A percentile compares a stretch with the other conserved stretches of the same genome.
Conservation (phyloP, 2,797 vertebrate genomes). For the Thaleichthys pacificus region DNA sequence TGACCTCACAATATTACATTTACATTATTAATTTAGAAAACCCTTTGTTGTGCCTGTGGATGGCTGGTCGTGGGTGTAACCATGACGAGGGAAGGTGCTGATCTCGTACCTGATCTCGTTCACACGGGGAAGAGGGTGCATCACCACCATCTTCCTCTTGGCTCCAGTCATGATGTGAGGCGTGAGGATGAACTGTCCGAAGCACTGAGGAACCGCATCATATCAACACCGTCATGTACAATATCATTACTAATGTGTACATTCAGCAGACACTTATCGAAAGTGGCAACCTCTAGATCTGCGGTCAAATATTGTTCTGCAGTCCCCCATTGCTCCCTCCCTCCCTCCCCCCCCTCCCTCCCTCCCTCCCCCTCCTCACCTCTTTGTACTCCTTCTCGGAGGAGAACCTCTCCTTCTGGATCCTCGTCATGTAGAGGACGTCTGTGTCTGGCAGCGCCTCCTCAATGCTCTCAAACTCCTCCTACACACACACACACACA, state of each 20-base stretch:
- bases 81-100: too few relatives aligned
- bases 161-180: constrained; percentile 98
- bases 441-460: constrained; percentile 92
- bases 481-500: constrained; percentile 71
- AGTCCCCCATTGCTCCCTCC: background rate
- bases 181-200: constrained; percentile 94
- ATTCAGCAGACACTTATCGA: too few relatives aligned
- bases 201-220: constrained; percentile 76
- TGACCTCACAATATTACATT: too few relatives aligned
- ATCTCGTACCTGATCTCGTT: constrained; percentile 90
- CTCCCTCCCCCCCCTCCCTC: constrained; percentile 50
- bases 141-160: constrained; percentile 98
- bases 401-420: constrained; percentile 92
- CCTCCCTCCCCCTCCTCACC: constrained; percentile 68
- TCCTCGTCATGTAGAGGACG: constrained; percentile 96
- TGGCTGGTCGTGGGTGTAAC: too few relatives aligned
- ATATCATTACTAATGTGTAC: too few relatives aligned
- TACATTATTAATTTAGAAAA: too few relatives aligned
- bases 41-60: too few relatives aligned
- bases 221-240: background rate
- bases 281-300: too few relatives aligned
- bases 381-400: constrained; percentile 85
- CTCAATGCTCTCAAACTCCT: constrained; percentile 93
- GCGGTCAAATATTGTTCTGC: too few relatives aligned
- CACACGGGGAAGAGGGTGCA: constrained; percentile 95